Conservation (phyloP, 2,113 vertebrate species). For the Sinocyclocheilus rhinocerous region DNA sequence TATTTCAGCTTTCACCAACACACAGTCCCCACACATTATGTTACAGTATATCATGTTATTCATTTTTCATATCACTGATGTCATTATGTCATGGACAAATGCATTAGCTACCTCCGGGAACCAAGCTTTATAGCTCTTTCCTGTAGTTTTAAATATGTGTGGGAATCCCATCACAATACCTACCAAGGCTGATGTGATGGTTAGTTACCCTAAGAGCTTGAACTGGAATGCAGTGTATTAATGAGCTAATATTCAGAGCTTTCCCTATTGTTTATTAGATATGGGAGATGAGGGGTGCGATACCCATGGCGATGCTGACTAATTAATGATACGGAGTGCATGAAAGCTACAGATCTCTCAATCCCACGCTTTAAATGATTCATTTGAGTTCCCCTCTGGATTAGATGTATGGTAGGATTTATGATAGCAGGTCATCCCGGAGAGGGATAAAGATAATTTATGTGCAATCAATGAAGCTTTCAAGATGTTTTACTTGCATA, state of each 20-base stretch:
- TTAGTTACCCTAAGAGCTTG: constrained; percentile 4
- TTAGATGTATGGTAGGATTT: constrained; percentile 12
- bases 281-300: background rate
- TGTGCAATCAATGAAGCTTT: background rate
- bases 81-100: background rate
- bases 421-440: background rate
- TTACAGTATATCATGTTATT: background rate
- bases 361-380: constrained; percentile 6
- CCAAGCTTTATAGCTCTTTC: background rate
- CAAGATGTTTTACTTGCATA: background rate
- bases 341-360: constrained; percentile 5
- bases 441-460: background rate
- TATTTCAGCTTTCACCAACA: background rate
- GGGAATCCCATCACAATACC: constrained; percentile 2
- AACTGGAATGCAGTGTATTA: background rate
- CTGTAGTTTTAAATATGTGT: background rate
- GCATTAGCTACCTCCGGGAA: constrained; percentile 6
- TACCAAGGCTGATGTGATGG: background rate
- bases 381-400: constrained; percentile 16
- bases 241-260: background rate
- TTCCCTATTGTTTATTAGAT: constrained; percentile 27
- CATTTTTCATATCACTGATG: background rate
- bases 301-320: background rate
- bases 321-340: constrained; percentile 27
- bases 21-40: background rate